Base-by-base conservation (phyloP, 2,797 vertebrate species). In the Cossypha polioptera region DNA sequence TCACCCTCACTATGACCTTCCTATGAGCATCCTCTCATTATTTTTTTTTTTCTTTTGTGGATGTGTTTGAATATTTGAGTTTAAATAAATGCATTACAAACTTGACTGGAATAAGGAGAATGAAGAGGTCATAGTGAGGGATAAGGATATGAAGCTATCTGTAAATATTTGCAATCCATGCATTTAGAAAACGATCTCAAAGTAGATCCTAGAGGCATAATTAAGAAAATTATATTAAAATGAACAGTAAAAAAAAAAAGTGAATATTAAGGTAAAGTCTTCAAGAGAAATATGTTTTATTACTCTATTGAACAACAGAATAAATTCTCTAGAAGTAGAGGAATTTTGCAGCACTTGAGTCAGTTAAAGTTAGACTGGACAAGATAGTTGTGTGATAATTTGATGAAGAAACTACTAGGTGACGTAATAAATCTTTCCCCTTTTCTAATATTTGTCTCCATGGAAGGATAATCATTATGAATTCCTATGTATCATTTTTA, bases 161-260 rank as follows among this genome's bases (percentile, higher is more conserved):
- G 19, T 51, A 91, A 91, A 80, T 55, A 75, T 71, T 71, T 81
- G 55, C 42, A 50, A 7, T 43, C 40, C 16, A 36, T 36, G 17
- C 8, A 71, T 84, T 81, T 61, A 42, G 22, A 55, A 91, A 84
- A 6, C 4, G 19, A 63, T 89, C 18, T 68, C 29, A 57, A 28
- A 84, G 8, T 61, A 50, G 31, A 75, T 87, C 78, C n/a, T 84
- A 40, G 42, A 74, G 38, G 43, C 29, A 73, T 69, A 83, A 54
- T 85, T 83, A 88, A 26, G 67, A 61, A 88, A 90, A 93, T 55
- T 4, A 9, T 22, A 88, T 68, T 53, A 88, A 93, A 92, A 76
- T 28, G 5, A 86, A 10, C 26, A 65, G 11, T 22, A 91, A 33
- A 45, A 51, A 71, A 91, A 91, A 33, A 86, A 33, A 31, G 4